Evolutionary conservation across 2,888 invertebrate genomes (phyloP).

Genomic region (Loripinus fragilis): DNA sequence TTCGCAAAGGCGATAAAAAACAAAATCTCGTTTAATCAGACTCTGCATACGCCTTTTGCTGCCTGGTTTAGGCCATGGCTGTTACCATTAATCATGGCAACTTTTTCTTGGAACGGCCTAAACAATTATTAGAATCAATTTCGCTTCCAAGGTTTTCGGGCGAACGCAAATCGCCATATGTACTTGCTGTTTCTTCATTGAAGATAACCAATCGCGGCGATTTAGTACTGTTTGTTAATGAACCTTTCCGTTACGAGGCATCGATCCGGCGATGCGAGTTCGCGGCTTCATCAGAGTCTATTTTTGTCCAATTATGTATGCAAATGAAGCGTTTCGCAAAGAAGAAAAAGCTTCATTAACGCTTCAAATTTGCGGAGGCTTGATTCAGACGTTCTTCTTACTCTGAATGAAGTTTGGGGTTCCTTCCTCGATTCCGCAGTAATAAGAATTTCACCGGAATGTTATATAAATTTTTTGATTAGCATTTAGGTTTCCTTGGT

Average conservation of each 20-base stretch:
- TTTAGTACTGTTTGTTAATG: constrained; percentile 14
- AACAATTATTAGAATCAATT: constrained; percentile 70
- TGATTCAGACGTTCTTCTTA: constrained; percentile 5
- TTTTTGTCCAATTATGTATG: constrained; percentile 70
- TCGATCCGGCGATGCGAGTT: constrained; percentile 6
- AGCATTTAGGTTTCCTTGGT: too few relatives aligned
- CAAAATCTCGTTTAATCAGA: too few relatives aligned
- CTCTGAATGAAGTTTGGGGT: neutral
- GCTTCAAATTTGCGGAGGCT: constrained; percentile 32
- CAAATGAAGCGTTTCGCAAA: constrained; percentile 61
- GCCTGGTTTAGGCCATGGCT: too few relatives aligned
- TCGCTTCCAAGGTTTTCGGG: constrained; percentile 58
- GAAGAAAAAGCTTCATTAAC: constrained; percentile 57
- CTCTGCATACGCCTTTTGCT: too few relatives aligned
- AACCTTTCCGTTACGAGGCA: constrained; percentile 34
- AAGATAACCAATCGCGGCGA: constrained; percentile 28
- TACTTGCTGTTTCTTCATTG: constrained; percentile 32
- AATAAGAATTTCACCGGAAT: neutral
- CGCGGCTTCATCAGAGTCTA: constrained; percentile 24
- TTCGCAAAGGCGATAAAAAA: too few relatives aligned
- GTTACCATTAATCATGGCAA: too few relatives aligned
- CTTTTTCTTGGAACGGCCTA: too few relatives aligned
- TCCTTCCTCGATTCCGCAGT: neutral
- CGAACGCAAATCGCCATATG: constrained; percentile 58
- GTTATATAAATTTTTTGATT: neutral